These are phyloP conservation scores for Acleris holmiana DNA, from an alignment of 2,888 invertebrate species.

Conservation along the genomic window DNA sequence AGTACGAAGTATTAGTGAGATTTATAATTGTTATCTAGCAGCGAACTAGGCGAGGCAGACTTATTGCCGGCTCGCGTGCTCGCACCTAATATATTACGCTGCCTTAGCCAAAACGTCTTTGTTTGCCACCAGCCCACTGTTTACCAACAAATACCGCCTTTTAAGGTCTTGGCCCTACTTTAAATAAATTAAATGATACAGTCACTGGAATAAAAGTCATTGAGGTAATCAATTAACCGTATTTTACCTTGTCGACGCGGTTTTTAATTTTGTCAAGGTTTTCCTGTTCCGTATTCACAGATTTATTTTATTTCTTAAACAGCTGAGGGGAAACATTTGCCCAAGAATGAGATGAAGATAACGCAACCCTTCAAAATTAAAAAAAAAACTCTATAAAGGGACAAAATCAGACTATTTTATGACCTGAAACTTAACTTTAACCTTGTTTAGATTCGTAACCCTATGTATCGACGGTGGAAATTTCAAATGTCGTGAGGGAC, in stretches of 20 bases:
- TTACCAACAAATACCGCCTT: conserved; percentile 63
- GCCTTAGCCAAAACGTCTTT: conserved; percentile 75
- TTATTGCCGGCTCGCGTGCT: conserved; percentile 77
- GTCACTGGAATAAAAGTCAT: conserved; percentile 12
- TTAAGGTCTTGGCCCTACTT: conserved; percentile 17
- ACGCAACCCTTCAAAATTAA: too few species aligned
- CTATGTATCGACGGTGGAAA: too few species aligned
- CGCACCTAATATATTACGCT: conserved; percentile 74
- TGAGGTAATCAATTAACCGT: conserved; percentile 18
- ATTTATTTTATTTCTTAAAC: too few species aligned
- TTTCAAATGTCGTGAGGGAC: too few species aligned
- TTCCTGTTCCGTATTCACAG: background rate
- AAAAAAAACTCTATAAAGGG: too few species aligned
- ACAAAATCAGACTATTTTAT: too few species aligned
- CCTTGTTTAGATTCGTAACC: too few species aligned
- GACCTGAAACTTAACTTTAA: too few species aligned
- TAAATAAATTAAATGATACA: conserved; percentile 29
- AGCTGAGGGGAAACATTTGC: too few species aligned
- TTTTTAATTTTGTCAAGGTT: conserved; percentile 1
- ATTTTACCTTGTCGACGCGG: conserved; percentile 6
- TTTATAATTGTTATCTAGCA: conserved; percentile 79
- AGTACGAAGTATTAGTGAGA: conserved; percentile 76
- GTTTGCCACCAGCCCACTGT: conserved; percentile 68
- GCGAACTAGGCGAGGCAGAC: conserved; percentile 71
- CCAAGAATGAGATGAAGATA: too few species aligned